Conservation (phyloP, 2,797 vertebrate genomes). For the Vultur gryphus region DNA sequence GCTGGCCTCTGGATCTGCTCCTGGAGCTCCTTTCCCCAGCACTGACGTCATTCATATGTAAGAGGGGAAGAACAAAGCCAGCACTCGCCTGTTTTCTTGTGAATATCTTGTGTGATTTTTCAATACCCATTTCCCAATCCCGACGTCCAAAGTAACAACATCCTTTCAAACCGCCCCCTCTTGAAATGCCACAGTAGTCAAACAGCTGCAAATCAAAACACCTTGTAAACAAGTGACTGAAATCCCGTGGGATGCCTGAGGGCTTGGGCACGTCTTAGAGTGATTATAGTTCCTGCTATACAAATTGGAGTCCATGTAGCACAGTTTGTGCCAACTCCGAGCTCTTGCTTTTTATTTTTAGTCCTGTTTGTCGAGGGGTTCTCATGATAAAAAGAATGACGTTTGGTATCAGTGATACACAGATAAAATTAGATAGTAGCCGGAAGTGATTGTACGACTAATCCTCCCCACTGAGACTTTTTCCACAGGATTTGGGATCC, state of each 20-base stretch:
- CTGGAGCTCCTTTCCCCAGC: not conserved
- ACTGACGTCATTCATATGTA: not conserved
- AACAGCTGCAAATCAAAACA: constrained; percentile 68
- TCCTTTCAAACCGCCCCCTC: constrained; percentile 60
- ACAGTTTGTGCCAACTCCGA: constrained; percentile 15
- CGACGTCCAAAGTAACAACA: constrained; percentile 42
- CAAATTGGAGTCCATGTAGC: constrained; percentile 60
- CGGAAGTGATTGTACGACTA: not conserved
- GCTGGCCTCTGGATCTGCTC: not conserved
- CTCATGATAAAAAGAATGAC: constrained; percentile 48
- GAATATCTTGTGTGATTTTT: constrained; percentile 55
- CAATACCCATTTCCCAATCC: constrained; percentile 61
- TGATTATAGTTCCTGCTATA: constrained; percentile 68
- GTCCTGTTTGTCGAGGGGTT: constrained; percentile 39
- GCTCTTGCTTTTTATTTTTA: constrained; percentile 61
- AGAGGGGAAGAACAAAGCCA: constrained; percentile 33
- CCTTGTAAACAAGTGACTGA: constrained; percentile 70
- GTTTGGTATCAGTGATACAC: not conserved
- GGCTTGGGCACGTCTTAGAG: constrained; percentile 62
- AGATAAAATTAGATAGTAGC: constrained; percentile 40
- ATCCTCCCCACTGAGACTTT: not conserved
- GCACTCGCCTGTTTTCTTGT: not conserved
- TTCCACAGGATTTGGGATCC: not conserved
- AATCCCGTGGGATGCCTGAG: constrained; percentile 64
- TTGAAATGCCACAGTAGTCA: constrained; percentile 49